Evolutionary conservation across 2,797 vertebrate species (phyloP), one percentile per base, ranked within the genome.

Genomic region (Scarus forsteni): DNA sequence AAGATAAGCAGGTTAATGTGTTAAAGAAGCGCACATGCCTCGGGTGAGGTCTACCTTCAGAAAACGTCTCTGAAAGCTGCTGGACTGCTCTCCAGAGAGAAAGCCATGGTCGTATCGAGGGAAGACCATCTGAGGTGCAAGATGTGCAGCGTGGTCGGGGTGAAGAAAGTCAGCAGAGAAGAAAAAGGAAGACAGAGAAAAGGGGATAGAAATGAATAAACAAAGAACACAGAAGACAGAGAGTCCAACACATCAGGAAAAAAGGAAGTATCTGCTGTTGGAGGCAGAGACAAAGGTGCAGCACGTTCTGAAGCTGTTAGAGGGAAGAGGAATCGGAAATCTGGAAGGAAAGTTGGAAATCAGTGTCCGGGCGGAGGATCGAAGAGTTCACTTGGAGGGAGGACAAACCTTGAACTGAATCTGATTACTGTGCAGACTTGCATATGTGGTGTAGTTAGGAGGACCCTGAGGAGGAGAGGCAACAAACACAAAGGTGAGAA

Each of bases 41-140:
- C 60, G 80, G 79, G 65, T 60, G 64, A 54, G 63, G 56, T 93
- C 92, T 97, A 97, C 96, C 97, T 98, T 98, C 85, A 97, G 90
- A 85, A 97, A 58, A 18, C 89, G 92, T 74, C 94, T 95, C 88
- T 91, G 95, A 95, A 95, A 95, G 79, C 69, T 90, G 59, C 67
- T 84, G 50, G 92, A 94, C 70, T 94, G 96, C 70, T 97, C 96
- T 60, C 93, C 77, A 36, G 94, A 93, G 75, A 97, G 88, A 94
- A 97, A 97, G 94, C 96, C 91, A 0, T 96, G 94, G 84, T 83
- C 94, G 85, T 96, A 94, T 64, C 88, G 90, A 43, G 95, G 96
- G 75, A 97, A 98, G 91, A 95, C 95, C 96, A 97, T 98, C 97
- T 98, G 78, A 75, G 66, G 56, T 52, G 61, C 45, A 55, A 77